Percentiles rank a stretch among this genome's conserved stretches.
Conservation (phyloP, 2,797 vertebrate genomes). For the Ispidina lecontei region DNA sequence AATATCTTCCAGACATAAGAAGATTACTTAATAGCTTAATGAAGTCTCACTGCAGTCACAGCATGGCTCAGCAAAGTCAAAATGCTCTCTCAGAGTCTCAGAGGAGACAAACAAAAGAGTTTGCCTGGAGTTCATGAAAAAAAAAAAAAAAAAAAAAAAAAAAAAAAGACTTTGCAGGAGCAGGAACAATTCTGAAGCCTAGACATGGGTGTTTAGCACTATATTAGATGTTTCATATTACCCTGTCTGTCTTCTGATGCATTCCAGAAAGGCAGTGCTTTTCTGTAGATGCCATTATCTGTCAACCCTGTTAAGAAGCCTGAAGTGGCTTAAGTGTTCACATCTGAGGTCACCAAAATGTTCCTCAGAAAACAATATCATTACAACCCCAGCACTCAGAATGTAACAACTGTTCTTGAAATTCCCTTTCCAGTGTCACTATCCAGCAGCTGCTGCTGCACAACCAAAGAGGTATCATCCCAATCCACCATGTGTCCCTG, state of each 20-base stretch:
- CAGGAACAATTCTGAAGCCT: not conserved
- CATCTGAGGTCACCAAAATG: not conserved
- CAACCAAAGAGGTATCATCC: not conserved
- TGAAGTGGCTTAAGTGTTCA: not conserved
- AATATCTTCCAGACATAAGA: conserved; percentile 12
- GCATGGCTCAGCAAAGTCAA: conserved; percentile 18
- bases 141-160: not conserved
- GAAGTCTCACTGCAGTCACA: not conserved
- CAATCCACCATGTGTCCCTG: not conserved
- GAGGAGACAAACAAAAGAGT: not conserved
- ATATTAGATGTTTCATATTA: not conserved
- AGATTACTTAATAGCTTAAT: conserved; percentile 8
- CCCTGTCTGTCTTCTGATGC: not conserved
- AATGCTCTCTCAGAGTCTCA: conserved; percentile 20
- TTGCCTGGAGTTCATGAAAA: not conserved
- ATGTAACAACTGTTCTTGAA: not conserved
- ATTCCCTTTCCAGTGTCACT: not conserved
- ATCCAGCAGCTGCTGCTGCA: not conserved
- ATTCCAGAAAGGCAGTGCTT: not conserved
- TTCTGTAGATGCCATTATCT: not conserved
- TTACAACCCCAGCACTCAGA: not conserved
- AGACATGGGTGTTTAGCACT: not conserved
- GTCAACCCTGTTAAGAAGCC: not conserved
- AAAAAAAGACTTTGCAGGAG: not conserved
- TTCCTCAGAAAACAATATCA: not conserved